Conservation (phyloP, 2,797 vertebrate genomes). For the Siniperca undulata region DNA sequence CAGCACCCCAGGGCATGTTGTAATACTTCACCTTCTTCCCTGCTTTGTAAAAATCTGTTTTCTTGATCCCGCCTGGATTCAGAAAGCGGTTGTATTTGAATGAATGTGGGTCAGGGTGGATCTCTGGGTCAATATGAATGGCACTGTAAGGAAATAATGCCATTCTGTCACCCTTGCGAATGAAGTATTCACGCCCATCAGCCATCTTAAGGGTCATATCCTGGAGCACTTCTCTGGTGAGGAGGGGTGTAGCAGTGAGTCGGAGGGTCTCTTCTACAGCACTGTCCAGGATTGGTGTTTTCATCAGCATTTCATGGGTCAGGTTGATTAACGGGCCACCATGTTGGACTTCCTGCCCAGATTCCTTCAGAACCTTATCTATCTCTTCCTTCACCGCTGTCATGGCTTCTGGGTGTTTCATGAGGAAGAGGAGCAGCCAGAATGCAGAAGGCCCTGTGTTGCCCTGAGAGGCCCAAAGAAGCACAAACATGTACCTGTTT, state of each 20-base stretch:
- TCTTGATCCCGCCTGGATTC: slow-evolving; percentile 85
- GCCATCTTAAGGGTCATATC: slow-evolving; percentile 85
- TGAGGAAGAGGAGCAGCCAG: slow-evolving; percentile 93
- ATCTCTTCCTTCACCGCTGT: slow-evolving; percentile 87
- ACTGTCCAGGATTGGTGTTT: slow-evolving; percentile 90
- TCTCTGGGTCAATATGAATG: slow-evolving; percentile 89
- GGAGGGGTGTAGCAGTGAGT: slow-evolving; percentile 85
- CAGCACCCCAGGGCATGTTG: slow-evolving; percentile 94
- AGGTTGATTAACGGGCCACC: slow-evolving; percentile 78
- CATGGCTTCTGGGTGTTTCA: slow-evolving; percentile 92
- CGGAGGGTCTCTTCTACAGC: slow-evolving; percentile 91
- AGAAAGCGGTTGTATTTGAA: slow-evolving; percentile 93
- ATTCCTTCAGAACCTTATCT: slow-evolving; percentile 80
- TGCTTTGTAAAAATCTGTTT: slow-evolving; percentile 88
- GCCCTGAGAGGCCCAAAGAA: slow-evolving; percentile 94
- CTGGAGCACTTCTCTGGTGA: slow-evolving; percentile 85
- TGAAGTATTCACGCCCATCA: slow-evolving; percentile 76
- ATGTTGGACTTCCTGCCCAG: slow-evolving; percentile 72
- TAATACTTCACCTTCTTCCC: slow-evolving; percentile 90
- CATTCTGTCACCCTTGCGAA: slow-evolving; percentile 90
- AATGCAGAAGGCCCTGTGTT: slow-evolving; percentile 92
- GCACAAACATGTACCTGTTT: slow-evolving; percentile 88
- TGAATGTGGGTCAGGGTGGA: slow-evolving; percentile 87
- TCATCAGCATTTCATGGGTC: slow-evolving; percentile 85
- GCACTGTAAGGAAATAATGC: slow-evolving; percentile 89